Conservation (phyloP, 2,888 invertebrate species). For the Coelinius sp. region DNA sequence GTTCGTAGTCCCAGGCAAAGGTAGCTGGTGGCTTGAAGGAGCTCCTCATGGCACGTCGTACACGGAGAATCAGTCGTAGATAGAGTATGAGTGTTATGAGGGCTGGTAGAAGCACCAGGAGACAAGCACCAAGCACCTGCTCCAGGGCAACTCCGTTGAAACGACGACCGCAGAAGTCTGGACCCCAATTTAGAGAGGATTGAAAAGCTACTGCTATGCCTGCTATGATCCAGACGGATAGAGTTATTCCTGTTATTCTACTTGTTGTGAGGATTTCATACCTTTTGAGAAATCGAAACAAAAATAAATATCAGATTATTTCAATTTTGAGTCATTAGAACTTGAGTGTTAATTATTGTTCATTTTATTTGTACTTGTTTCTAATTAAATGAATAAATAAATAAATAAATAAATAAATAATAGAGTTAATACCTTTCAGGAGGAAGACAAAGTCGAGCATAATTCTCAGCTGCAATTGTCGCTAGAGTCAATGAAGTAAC, state of each 20-base stretch:
- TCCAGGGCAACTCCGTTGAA: conserved; percentile 74
- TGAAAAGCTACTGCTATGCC: conserved; percentile 75
- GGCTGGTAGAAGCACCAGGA: conserved; percentile 76
- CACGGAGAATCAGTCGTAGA: conserved; percentile 71
- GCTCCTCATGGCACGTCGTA: conserved; percentile 73
- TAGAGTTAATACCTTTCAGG: conserved; percentile 67
- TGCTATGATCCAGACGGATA: conserved; percentile 75
- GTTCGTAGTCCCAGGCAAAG: conserved; percentile 76
- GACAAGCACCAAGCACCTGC: conserved; percentile 73
- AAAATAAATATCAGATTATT: too few species aligned
- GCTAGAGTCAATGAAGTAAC: conserved; percentile 77
- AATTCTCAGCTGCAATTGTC: conserved; percentile 79
- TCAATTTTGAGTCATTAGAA: too few species aligned
- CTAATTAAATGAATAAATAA: too few species aligned
- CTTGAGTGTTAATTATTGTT: too few species aligned
- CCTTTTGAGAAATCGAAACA: conserved; percentile 49
- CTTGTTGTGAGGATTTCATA: conserved; percentile 72
- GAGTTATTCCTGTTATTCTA: conserved; percentile 73
- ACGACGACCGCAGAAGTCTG: conserved; percentile 78
- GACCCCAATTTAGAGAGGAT: conserved; percentile 75
- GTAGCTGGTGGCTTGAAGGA: conserved; percentile 77
- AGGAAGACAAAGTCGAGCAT: conserved; percentile 76
- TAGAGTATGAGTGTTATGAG: conserved; percentile 74
- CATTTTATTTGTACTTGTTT: too few species aligned
- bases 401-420: too few species aligned